phyloP scores from a whole-genome alignment of 2,888 invertebrate species.

The Macropis europaea region DNA sequence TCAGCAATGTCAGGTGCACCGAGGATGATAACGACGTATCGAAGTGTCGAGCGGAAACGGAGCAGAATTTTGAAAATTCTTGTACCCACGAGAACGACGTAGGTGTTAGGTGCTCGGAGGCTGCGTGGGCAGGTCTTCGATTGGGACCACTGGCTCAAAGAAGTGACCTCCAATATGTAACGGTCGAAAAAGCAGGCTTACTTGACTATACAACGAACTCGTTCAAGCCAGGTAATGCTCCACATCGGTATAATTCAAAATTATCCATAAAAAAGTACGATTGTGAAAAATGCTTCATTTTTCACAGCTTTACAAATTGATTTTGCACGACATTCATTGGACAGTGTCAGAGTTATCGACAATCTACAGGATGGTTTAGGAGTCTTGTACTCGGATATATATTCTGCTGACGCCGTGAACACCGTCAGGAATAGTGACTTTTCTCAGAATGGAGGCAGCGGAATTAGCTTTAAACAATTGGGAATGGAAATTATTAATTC shows the following conservation, averaged over 20 bases:
- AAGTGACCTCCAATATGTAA: conserved; percentile 92
- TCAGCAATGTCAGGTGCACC: conserved; percentile 94
- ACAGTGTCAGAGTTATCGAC: conserved; percentile 89
- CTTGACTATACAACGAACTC: conserved; percentile 94
- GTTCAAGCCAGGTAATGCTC: conserved; percentile 86
- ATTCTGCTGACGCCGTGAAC: conserved; percentile 90
- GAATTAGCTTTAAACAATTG: conserved; percentile 93
- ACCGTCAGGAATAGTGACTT: conserved; percentile 92
- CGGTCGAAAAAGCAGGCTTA: conserved; percentile 95
- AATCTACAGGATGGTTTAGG: conserved; percentile 97
- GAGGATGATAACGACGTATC: conserved; percentile 95
- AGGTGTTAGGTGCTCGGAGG: conserved; percentile 92
- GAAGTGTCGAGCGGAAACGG: conserved; percentile 89
- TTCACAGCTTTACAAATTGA: conserved; percentile 90
- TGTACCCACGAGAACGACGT: conserved; percentile 94
- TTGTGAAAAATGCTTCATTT: background rate
- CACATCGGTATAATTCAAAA: background rate
- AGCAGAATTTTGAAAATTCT: conserved; percentile 91
- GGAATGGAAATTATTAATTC: conserved; percentile 90
- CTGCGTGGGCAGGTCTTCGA: conserved; percentile 96
- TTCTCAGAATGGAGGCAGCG: conserved; percentile 91
- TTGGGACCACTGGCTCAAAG: conserved; percentile 94
- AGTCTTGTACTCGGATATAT: conserved; percentile 96
- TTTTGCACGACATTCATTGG: conserved; percentile 90
- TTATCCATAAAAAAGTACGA: background rate